phyloP scores from a whole-genome alignment of 2,888 invertebrate species.

The Slavum lentiscoides region DNA sequence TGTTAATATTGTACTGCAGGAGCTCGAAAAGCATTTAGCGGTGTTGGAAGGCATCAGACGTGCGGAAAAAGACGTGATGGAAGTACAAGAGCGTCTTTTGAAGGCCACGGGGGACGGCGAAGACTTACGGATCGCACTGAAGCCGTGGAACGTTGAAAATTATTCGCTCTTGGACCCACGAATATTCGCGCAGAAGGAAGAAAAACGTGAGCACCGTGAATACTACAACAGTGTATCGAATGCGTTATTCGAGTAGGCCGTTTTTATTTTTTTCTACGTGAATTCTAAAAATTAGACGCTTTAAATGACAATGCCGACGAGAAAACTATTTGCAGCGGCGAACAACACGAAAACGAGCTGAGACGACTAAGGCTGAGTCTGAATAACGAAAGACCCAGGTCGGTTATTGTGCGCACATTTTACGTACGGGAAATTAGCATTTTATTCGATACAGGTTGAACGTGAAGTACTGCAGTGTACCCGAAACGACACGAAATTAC shows the following conservation, averaged over 20 bases:
- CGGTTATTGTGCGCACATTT: not conserved
- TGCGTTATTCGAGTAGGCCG: not conserved
- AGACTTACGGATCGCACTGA: not conserved
- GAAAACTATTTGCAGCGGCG: not conserved
- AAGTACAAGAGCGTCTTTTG: slow-evolving; percentile 31
- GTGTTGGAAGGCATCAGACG: slow-evolving; percentile 30
- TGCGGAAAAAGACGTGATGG: slow-evolving; percentile 44
- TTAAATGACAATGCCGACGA: not conserved
- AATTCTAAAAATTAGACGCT: not conserved
- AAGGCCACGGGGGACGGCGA: not conserved
- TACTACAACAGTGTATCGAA: no score
- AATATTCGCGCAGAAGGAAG: not conserved
- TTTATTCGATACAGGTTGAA: slow-evolving; percentile 16
- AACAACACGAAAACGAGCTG: not conserved
- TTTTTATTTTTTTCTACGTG: not conserved
- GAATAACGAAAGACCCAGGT: slow-evolving; percentile 25
- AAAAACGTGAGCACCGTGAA: not conserved
- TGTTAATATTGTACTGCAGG: not conserved
- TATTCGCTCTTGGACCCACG: slow-evolving; percentile 14
- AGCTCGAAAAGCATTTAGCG: slow-evolving; percentile 22
- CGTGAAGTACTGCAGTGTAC: not conserved
- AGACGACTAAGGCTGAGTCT: slow-evolving; percentile 28
- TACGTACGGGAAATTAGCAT: not conserved
- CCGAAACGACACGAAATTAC: not conserved
- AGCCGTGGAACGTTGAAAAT: not conserved